Conservation (phyloP, 2,797 vertebrate species). For the Acanthurus leucopareius region DNA sequence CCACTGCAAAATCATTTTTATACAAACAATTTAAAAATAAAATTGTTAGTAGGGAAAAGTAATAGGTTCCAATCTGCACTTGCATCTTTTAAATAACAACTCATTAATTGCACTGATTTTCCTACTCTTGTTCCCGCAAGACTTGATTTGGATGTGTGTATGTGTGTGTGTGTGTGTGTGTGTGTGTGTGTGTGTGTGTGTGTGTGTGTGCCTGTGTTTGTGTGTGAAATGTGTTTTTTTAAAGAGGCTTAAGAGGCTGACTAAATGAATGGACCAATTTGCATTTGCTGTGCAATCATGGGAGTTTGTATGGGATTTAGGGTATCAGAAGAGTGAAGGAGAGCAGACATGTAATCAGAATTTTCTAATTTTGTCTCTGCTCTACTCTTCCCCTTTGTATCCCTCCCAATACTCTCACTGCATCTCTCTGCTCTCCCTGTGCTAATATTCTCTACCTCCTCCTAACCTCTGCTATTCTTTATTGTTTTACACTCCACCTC, state of each 20-base stretch:
- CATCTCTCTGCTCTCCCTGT: slow-evolving; percentile 3
- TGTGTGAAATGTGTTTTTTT: slow-evolving; percentile 32
- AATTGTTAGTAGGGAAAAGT: neutral
- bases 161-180: slow-evolving; percentile 11
- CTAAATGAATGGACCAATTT: slow-evolving; percentile 73
- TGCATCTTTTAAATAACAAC: slow-evolving; percentile 17
- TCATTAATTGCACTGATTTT: slow-evolving; percentile 43
- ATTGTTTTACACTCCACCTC: slow-evolving; percentile 5
- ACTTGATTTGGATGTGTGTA: slow-evolving; percentile 1
- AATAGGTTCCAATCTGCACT: neutral
- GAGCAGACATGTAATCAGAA: slow-evolving; percentile 71
- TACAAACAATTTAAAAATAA: neutral
- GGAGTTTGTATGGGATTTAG: slow-evolving; percentile 67
- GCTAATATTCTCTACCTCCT: slow-evolving; percentile 11
- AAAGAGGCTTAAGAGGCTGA: slow-evolving; percentile 66
- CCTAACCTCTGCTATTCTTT: slow-evolving; percentile 9
- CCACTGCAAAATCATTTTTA: neutral
- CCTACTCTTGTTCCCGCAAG: slow-evolving; percentile 28
- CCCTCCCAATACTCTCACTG: slow-evolving; percentile 28
- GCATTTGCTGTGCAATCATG: slow-evolving; percentile 59
- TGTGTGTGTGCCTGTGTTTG: slow-evolving; percentile 16
- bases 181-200: neutral
- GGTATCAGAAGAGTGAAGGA: slow-evolving; percentile 65
- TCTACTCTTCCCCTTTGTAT: slow-evolving; percentile 49
- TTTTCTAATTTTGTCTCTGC: slow-evolving; percentile 69